Evolutionary conservation across 2,888 invertebrate genomes (phyloP), one percentile per base, ranked within the genome.

Genomic region (Eucera pruinosa): DNA sequence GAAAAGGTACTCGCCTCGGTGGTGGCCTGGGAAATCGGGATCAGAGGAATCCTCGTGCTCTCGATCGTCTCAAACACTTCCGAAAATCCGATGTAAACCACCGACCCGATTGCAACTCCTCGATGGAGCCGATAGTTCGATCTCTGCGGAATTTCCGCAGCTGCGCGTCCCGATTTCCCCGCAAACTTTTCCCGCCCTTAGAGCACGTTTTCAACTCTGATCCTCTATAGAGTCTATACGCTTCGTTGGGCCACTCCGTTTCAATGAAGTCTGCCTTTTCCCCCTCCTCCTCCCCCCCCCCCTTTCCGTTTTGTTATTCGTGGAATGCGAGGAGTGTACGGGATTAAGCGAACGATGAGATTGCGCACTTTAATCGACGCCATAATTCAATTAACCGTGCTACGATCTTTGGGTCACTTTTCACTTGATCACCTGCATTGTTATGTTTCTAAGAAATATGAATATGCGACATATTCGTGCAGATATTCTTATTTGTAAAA

Each of bases 1-100:
- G 20, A 33, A 30, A 60, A 52, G 25, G 13, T 20, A 20, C 45
- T 23, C 5, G 54, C n/a, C n/a, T n/a, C n/a, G n/a, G n/a, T n/a
- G n/a, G 6, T 20, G 39, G 13, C 15, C 6, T 13, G 43, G 27
- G 54, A 43, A 43, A 64, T 64, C 65, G 47, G 25, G 39, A 20
- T 50, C 39, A 30, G 30, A 20, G 39, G 48, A 39, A 48, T 48
- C 9, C 33, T 11, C 36, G 33, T 11, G 36, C 41, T 43, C 15
- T 15, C 18, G 54, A 6, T 23, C 36, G 30, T 23, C 27, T 47
- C n/a, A 73, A 78, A 79, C 67, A 70, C 68, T 61, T 50, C 52
- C 15, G 72, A 72, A 62, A 79, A 81, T 79, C 75, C 77, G 77
- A 61, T 75, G 75, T 72, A 72, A 78, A 50, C 70, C 66, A 39